Evolutionary conservation across 2,113 vertebrate genomes (phyloP), one percentile per base, ranked within the genome.

Genomic region (Thryonomys swinderianus): DNA sequence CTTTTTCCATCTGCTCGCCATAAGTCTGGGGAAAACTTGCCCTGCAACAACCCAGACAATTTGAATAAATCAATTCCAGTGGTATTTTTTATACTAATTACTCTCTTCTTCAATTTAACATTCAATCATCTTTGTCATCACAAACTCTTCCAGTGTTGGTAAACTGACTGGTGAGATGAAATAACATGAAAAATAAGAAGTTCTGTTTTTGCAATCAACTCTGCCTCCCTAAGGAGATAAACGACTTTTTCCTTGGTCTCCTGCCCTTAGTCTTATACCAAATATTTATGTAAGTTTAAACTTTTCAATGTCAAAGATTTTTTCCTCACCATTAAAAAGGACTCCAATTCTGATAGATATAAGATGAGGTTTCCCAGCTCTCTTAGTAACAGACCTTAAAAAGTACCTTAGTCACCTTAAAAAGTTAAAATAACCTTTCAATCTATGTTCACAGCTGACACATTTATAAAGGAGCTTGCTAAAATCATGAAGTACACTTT

Each of bases 1-100:
- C 85, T 95, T 97, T 96, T 96, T 95, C 97, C 96, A 95, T 97
- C 82, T 96, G 96, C 51, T 88, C 55, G 88, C 94, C 86, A 27
- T 67, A 94, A 95, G 82, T 88, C 80, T 94, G 45, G 66, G 64
- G 67, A 27, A 94, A 90, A 48, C 18, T 91, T 82, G 73, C 87
- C 93, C 66, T 88, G 61, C 37, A 88, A 87, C 61, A 78, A 59
- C 16, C 11, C 88, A 84, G 66, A 78, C 55, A 88, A 95, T 74
- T 45, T 64, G 61, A 85, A 93, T 66, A 92, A 95, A 94, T 90
- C 81, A 61, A 94, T 62, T 90, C 91, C 85, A 95, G 90, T 25
- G 69, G 42, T 57, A 64, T 73, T 96, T 93, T 78, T 79, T 61
- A 94, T 25, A 83, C 57, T 74, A 86, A 83, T 32, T 79, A 48